Percentiles rank a stretch among this genome's conserved stretches.
These are phyloP conservation scores for Diploscapter pachys DNA, from an alignment of 1,140 invertebrate genomes.

Conservation along the genomic window DNA sequence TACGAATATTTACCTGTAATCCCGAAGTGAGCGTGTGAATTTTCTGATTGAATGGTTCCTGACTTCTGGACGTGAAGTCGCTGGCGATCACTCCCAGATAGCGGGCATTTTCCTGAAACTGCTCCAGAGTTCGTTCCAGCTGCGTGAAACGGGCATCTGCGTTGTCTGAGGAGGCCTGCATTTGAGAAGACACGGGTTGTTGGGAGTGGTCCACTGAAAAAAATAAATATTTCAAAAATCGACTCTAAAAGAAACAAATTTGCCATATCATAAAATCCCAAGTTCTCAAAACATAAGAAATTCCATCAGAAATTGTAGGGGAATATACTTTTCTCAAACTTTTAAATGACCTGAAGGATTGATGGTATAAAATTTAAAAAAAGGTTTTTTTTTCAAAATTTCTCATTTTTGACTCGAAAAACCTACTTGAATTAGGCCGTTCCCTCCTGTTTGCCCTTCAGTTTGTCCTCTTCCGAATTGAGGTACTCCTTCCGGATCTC, in stretches of 20 bases:
- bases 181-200: background rate
- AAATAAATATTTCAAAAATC: too few relatives aligned
- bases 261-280: too few relatives aligned
- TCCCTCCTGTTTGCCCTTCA: constrained; percentile 38
- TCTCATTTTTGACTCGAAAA: background rate
- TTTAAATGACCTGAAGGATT: too few relatives aligned
- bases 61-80: constrained; percentile 95
- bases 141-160: constrained; percentile 39
- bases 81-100: constrained; percentile 95
- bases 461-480: constrained; percentile 44
- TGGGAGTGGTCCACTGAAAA: background rate
- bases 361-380: too few relatives aligned
- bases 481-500: constrained; percentile 52
- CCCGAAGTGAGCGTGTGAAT: constrained; percentile 72
- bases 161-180: background rate
- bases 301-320: too few relatives aligned
- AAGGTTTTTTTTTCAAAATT: too few relatives aligned
- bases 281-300: too few relatives aligned
- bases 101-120: constrained; percentile 78
- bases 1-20: constrained; percentile 34
- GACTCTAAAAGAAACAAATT: too few relatives aligned
- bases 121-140: constrained; percentile 52
- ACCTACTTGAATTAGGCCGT: constrained; percentile 15
- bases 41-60: constrained; percentile 94
- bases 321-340: too few relatives aligned